Conservation (phyloP, 2,113 vertebrate species). For the Puntigrus tetrazona region DNA sequence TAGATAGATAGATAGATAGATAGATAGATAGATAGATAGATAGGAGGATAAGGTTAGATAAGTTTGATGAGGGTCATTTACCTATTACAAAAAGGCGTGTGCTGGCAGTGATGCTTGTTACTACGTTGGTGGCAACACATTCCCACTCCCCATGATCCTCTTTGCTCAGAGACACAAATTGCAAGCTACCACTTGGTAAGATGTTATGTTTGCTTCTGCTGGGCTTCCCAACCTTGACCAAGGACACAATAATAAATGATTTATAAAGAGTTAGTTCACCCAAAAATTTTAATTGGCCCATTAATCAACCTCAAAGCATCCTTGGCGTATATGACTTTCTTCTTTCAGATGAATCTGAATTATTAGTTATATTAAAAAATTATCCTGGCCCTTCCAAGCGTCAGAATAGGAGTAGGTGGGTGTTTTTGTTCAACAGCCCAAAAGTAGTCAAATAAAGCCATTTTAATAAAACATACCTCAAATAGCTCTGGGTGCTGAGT, state of each 20-base stretch:
- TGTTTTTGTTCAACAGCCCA: too few species aligned
- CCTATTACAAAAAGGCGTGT: conserved; percentile 96
- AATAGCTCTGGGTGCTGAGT: too few species aligned
- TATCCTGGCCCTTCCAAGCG: too few species aligned
- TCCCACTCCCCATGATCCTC: conserved; percentile 99
- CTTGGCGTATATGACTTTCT: too few species aligned
- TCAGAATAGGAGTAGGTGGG: too few species aligned
- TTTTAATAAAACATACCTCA: too few species aligned
- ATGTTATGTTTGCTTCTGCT: conserved; percentile 98
- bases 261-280: neutral
- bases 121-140: conserved; percentile 96
- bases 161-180: conserved; percentile 96
- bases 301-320: too few species aligned
- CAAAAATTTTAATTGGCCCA: too few species aligned
- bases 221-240: conserved; percentile 93
- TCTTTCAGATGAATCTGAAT: too few species aligned
- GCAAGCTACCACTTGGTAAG: conserved; percentile 93
- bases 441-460: too few species aligned
- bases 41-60: neutral
- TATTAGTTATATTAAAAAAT: too few species aligned
- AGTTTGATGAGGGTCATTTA: conserved; percentile 62
- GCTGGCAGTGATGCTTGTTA: conserved; percentile 99
- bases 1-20: neutral
- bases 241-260: neutral
- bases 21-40: neutral